These are phyloP conservation scores for Colinus virginianus DNA, from an alignment of 2,113 vertebrate genomes.

Conservation along the genomic window DNA sequence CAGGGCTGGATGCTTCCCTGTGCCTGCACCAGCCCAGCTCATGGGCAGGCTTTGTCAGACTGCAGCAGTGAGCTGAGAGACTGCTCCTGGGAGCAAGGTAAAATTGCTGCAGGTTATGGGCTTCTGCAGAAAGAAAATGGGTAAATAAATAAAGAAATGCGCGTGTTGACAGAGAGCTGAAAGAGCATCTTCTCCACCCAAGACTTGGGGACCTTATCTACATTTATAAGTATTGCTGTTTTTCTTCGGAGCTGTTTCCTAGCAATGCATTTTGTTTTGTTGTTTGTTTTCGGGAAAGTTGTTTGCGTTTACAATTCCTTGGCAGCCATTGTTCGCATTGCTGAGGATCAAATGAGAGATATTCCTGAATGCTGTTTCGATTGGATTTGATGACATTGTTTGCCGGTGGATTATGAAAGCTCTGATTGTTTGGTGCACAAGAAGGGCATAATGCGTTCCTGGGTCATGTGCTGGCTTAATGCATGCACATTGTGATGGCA, in stretches of 20 bases:
- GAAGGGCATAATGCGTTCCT: constrained; percentile 32
- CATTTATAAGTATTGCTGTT: neutral
- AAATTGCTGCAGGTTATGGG: neutral
- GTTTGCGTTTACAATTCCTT: constrained; percentile 2
- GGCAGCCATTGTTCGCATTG: constrained; percentile 58
- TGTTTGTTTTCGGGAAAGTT: neutral
- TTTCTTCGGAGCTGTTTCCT: constrained; percentile 17
- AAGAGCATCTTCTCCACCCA: constrained; percentile 10
- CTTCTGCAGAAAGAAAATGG: neutral
- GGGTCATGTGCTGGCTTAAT: constrained; percentile 20
- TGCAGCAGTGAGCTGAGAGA: neutral
- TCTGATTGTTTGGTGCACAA: constrained; percentile 58
- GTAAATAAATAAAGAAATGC: neutral
- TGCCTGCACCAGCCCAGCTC: neutral
- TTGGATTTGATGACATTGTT: constrained; percentile 68
- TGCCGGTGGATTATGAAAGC: constrained; percentile 71
- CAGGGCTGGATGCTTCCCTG: neutral
- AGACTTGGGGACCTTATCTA: neutral
- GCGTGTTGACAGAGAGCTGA: neutral
- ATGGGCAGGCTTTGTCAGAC: neutral
- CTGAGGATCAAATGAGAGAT: constrained; percentile 58
- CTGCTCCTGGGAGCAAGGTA: neutral
- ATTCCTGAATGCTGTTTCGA: constrained; percentile 71
- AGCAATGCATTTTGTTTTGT: neutral
- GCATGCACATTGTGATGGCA: constrained; percentile 56